Evolutionary conservation across 2,797 vertebrate genomes (phyloP).

Genomic region (Hemibagrus guttatus): DNA sequence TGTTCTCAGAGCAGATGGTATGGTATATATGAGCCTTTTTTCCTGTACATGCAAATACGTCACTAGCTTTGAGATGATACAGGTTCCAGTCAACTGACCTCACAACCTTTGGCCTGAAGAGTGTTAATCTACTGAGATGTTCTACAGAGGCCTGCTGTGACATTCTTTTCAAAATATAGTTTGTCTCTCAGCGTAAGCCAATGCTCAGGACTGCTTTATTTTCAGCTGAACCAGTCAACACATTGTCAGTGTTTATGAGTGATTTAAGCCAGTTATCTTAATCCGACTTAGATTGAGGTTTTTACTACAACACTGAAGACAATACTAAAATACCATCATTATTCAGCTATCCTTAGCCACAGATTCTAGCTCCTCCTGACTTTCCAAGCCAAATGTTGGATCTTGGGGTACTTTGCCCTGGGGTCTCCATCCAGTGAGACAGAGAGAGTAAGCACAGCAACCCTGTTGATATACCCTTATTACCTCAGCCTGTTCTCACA

Average conservation of each 20-base stretch:
- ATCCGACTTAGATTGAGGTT: no score
- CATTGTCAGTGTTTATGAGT: not conserved
- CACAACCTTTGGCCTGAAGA: constrained; percentile 2
- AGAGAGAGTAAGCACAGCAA: not conserved
- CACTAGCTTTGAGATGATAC: constrained; percentile 16
- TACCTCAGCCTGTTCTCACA: not conserved
- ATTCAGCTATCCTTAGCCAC: not conserved
- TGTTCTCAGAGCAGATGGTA: constrained; percentile 13
- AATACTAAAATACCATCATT: not conserved
- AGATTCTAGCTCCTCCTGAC: not conserved
- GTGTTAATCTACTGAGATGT: constrained; percentile 4
- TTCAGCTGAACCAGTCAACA: not conserved
- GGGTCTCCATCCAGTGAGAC: not conserved
- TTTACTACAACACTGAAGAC: no score
- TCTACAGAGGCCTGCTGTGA: not conserved
- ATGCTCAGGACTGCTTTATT: not conserved
- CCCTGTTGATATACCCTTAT: not conserved
- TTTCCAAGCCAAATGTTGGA: not conserved
- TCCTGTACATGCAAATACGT: constrained; percentile 11
- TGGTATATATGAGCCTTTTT: constrained; percentile 21
- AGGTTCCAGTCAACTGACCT: constrained; percentile 1
- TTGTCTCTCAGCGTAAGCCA: no score
- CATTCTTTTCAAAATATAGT: not conserved
- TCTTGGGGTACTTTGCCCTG: not conserved
- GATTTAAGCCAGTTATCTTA: no score